Conservation (phyloP, 2,797 vertebrate genomes). For the Gallinago stenura region DNA sequence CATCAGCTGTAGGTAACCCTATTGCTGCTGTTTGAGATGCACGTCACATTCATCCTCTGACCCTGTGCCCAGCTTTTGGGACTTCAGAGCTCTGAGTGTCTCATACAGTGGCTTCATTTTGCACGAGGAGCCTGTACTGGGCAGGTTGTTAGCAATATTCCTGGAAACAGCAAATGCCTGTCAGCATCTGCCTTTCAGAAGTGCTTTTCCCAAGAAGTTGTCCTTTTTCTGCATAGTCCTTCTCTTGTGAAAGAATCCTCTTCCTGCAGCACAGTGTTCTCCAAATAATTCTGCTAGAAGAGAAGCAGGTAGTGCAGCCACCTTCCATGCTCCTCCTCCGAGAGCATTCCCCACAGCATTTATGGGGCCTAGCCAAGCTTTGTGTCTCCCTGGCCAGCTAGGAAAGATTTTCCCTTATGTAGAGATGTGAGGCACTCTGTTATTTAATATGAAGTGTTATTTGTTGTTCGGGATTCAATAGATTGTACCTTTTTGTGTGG, state of each 20-base stretch:
- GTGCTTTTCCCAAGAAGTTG: neutral
- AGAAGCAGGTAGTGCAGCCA: neutral
- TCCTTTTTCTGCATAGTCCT: neutral
- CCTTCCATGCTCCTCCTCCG: neutral
- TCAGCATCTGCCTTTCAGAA: neutral
- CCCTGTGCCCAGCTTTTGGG: neutral
- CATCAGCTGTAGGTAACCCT: fast-evolving
- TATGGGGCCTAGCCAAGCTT: neutral
- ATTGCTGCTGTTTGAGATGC: neutral
- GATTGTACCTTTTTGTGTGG: neutral
- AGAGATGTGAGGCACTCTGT: neutral
- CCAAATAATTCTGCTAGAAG: neutral
- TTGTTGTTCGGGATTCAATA: neutral
- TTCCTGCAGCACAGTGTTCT: neutral
- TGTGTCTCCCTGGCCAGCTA: neutral
- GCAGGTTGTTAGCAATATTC: neutral
- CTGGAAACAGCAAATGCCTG: neutral
- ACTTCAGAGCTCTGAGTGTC: neutral
- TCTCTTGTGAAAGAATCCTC: neutral
- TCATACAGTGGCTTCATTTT: neutral
- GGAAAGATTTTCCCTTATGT: neutral
- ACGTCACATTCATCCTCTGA: fast-evolving
- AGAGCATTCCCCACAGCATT: neutral
- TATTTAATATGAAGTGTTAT: neutral
- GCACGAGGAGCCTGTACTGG: fast-evolving